Percentiles rank a stretch among this genome's conserved stretches.
Evolutionary conservation across 2,113 vertebrate species (phyloP).

Genomic region (Urocitellus parryii): DNA sequence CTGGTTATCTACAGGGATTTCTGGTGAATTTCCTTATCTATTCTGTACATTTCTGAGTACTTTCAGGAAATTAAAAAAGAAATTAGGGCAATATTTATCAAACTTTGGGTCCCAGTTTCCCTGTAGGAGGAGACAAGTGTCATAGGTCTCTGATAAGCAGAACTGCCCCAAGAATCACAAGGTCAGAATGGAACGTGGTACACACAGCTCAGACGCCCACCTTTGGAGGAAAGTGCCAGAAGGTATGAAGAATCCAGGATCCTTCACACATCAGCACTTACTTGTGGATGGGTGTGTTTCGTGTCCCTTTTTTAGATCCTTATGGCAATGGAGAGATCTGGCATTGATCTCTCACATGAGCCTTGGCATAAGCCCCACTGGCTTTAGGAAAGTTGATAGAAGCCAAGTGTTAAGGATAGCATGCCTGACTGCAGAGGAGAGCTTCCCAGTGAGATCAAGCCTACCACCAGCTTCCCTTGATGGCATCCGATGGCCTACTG

Average conservation of each 20-base stretch:
- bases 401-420: not conserved
- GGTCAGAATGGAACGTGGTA: not conserved
- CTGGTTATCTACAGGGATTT: not conserved
- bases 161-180: not conserved
- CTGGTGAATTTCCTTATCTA: not conserved
- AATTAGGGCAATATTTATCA: not conserved
- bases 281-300: not conserved
- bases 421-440: not conserved
- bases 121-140: not conserved
- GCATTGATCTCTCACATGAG: not conserved
- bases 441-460: not conserved
- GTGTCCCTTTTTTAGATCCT: not conserved
- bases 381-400: slow-evolving; percentile 8
- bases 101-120: not conserved
- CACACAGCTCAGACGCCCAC: not conserved
- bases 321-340: not conserved
- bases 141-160: not conserved
- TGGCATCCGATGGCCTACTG: not conserved
- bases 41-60: slow-evolving; percentile 16
- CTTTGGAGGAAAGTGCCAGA: not conserved
- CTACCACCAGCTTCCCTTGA: not conserved
- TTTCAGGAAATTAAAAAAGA: not conserved
- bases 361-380: not conserved
- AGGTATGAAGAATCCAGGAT: not conserved
- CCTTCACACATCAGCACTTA: not conserved